Base-by-base conservation (phyloP, 2,888 invertebrate genomes). In the Eucera pruinosa region DNA sequence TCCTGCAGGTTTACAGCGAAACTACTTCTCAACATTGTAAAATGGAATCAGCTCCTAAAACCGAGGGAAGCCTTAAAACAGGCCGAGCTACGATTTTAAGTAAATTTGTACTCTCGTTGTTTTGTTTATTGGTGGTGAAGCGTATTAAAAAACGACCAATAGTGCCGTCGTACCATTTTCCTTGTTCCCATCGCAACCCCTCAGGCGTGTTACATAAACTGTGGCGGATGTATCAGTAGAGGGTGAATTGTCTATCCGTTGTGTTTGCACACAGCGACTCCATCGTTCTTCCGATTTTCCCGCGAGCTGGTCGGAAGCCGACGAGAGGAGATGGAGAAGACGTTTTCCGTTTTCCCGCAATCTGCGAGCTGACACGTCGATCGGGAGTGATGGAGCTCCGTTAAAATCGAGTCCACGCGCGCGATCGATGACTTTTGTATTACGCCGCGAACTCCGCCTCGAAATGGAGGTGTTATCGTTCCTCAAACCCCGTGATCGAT, bases 211-310 rank as follows among this genome's bases (percentile, higher is more conserved):
- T 76, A 64, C 65, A 72, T 80, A 74, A 82, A 79, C 69, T 67
- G 45, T 52, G 54, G 54, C 58, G 57, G 67, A 86, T 75, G 82
- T 86, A 86, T 82, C 67, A 64, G 65, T 79, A 58, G 61, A 79
- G 52, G 52, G 50, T 54, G 74, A 83, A 84, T 84, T 81, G 80
- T 81, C 82, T 69, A 68, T 47, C 65, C 60, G 39, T 67, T 58
- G 62, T 80, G 71, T 82, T 79, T 77, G 68, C 72, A 65, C 64
- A 36, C 47, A 39, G 41, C 66, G 48, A 41, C 61, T 58, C 41
- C 61, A 33, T 68, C 65, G 45, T 58, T 57, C 54, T 65, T 68
- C 57, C 39, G 50, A 41, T 13, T 54, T 54, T 47, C 33, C 48
- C 18, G 43, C 55, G 20, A 13, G 33, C 5, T 58, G 54, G 13